Evolutionary conservation across 2,888 invertebrate genomes (phyloP).

Genomic region (Ormyrus nitidulus): DNA sequence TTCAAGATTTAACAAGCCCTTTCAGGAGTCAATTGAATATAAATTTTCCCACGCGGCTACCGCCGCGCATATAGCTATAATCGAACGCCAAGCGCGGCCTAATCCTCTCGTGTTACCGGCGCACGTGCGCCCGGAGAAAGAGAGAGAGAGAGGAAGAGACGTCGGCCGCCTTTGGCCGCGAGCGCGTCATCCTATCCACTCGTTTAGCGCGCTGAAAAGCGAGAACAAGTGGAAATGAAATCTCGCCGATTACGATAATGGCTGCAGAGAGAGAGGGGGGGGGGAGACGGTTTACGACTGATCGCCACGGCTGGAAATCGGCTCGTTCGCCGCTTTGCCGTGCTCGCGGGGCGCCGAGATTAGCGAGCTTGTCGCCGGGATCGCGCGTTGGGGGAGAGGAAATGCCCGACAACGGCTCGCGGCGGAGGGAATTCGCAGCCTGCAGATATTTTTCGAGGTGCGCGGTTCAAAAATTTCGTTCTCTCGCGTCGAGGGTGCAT

Average conservation of each 20-base stretch:
- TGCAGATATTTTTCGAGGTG: no score
- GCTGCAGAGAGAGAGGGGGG: background rate
- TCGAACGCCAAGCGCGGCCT: slow-evolving; percentile 9
- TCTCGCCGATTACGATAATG: slow-evolving; percentile 52
- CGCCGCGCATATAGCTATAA: background rate
- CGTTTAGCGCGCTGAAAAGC: background rate
- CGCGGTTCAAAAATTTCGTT: no score
- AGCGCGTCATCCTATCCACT: no score
- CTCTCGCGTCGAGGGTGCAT: no score
- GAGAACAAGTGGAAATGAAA: slow-evolving; percentile 53
- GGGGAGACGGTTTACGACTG: slow-evolving; percentile 35
- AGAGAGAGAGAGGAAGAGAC: no score
- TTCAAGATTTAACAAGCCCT: slow-evolving; percentile 48
- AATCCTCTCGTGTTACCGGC: background rate
- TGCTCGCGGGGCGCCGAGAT: no score
- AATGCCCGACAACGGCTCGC: no score
- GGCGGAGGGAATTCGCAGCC: no score
- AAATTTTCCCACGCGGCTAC: slow-evolving; percentile 55
- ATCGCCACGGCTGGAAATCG: background rate
- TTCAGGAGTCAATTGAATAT: slow-evolving; percentile 54
- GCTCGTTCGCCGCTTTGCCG: no score
- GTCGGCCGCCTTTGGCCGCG: no score
- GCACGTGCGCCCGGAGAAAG: no score
- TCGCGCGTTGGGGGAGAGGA: background rate
- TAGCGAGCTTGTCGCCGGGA: no score